phyloP scores from a whole-genome alignment of 1,140 invertebrate genomes.

The Danaus plexippus region DNA sequence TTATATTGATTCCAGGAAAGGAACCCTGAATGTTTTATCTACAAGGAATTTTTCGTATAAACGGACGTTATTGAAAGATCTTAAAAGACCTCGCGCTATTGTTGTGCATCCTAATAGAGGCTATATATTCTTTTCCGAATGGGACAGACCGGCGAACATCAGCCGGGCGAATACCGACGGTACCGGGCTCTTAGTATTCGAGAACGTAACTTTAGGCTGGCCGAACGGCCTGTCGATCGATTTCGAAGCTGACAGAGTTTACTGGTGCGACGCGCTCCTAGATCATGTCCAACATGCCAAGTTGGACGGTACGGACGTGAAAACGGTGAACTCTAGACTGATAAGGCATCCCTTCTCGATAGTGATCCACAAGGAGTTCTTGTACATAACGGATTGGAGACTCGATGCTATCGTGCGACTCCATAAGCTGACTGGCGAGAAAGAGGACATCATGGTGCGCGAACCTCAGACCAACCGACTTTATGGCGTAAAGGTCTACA shows the following conservation, averaged over 20 bases:
- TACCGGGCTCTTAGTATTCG: slow-evolving; percentile 87
- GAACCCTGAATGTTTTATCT: slow-evolving; percentile 94
- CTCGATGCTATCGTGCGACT: slow-evolving; percentile 94
- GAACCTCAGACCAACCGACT: slow-evolving; percentile 92
- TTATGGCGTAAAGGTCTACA: slow-evolving; percentile 95
- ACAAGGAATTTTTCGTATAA: slow-evolving; percentile 88
- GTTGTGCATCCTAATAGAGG: slow-evolving; percentile 97
- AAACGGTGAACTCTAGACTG: slow-evolving; percentile 88
- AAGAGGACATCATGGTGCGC: slow-evolving; percentile 87
- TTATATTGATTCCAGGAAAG: slow-evolving; percentile 97
- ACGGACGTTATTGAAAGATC: slow-evolving; percentile 87
- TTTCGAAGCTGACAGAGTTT: slow-evolving; percentile 87
- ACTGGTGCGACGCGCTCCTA: slow-evolving; percentile 95
- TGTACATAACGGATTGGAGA: slow-evolving; percentile 98
- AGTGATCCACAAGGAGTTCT: slow-evolving; percentile 92
- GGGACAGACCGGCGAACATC: slow-evolving; percentile 96
- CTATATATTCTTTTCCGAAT: slow-evolving; percentile 95
- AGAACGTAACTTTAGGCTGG: slow-evolving; percentile 94
- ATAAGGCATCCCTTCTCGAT: slow-evolving; percentile 98
- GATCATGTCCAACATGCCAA: slow-evolving; percentile 97
- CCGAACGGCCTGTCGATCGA: slow-evolving; percentile 96
- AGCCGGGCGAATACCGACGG: slow-evolving; percentile 92
- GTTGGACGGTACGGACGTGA: slow-evolving; percentile 93
- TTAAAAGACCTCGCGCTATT: slow-evolving; percentile 94
- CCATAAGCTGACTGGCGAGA: slow-evolving; percentile 89